These are phyloP conservation scores for Rhopalosiphum maidis DNA, from an alignment of 1,140 invertebrate species.

Conservation along the genomic window DNA sequence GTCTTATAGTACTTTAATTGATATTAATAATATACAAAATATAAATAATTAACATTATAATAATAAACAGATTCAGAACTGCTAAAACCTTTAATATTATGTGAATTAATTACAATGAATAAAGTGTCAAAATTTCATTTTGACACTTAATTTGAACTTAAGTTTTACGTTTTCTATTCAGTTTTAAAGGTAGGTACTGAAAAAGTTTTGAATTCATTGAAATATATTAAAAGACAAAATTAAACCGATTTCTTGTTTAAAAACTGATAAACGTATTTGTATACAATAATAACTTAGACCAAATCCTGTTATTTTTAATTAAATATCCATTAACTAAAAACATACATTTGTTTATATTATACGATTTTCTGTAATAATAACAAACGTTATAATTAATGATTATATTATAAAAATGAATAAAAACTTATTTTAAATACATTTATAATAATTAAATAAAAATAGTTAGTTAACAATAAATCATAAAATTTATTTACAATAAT, in stretches of 20 bases:
- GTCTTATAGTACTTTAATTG: background rate
- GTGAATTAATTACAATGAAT: background rate
- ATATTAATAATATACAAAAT: background rate
- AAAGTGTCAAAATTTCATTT: background rate
- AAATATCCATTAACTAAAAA: background rate
- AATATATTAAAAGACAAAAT: constrained; percentile 1
- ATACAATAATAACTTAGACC: too few species aligned
- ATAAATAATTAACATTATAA: background rate
- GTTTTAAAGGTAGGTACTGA: background rate
- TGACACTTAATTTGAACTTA: background rate
- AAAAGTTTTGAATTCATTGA: background rate
- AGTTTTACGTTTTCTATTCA: background rate
- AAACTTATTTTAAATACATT: too few species aligned
- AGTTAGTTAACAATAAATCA: too few species aligned
- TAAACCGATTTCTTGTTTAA: background rate
- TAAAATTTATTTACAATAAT: too few species aligned
- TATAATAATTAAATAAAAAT: too few species aligned
- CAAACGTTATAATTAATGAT: too few species aligned
- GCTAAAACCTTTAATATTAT: background rate
- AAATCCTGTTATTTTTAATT: background rate
- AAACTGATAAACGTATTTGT: background rate
- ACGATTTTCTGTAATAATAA: too few species aligned
- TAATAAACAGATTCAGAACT: background rate
- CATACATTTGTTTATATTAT: background rate
- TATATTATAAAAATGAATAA: too few species aligned